These are phyloP conservation scores for Rotaria sp. DNA, from an alignment of 2,888 invertebrate species.

Conservation along the genomic window DNA sequence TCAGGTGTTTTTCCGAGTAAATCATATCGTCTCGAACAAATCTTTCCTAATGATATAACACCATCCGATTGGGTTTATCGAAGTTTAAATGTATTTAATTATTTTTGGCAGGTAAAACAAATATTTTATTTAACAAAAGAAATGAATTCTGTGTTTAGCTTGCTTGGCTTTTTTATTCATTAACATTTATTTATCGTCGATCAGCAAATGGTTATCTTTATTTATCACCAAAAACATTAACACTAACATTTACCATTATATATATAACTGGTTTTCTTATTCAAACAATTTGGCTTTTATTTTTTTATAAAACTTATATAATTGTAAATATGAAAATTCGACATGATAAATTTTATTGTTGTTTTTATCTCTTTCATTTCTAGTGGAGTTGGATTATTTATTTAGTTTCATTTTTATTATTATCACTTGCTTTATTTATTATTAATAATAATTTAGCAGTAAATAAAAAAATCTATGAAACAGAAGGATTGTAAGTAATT, in stretches of 20 bases:
- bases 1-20: neutral
- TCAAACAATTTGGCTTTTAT: neutral
- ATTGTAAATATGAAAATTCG: neutral
- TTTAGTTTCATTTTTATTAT: neutral
- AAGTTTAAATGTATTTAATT: neutral
- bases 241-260: neutral
- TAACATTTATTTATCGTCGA: neutral
- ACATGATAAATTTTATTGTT: no score
- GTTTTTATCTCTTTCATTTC: neutral
- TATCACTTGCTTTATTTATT: neutral
- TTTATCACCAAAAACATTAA: constrained; percentile 17
- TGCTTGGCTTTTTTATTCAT: neutral
- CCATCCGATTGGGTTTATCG: constrained; percentile 8
- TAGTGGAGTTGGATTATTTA: constrained; percentile 11
- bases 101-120: neutral
- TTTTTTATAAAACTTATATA: neutral
- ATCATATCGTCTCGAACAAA: neutral
- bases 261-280: neutral
- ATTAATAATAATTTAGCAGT: neutral
- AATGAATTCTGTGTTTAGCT: neutral
- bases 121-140: neutral
- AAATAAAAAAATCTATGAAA: constrained; percentile 12
- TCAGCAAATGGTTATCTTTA: constrained; percentile 10
- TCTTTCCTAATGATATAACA: neutral
- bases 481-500: constrained; percentile 3